Conservation (phyloP, 2,113 vertebrate genomes). For the Gallinago paraguaiae region DNA sequence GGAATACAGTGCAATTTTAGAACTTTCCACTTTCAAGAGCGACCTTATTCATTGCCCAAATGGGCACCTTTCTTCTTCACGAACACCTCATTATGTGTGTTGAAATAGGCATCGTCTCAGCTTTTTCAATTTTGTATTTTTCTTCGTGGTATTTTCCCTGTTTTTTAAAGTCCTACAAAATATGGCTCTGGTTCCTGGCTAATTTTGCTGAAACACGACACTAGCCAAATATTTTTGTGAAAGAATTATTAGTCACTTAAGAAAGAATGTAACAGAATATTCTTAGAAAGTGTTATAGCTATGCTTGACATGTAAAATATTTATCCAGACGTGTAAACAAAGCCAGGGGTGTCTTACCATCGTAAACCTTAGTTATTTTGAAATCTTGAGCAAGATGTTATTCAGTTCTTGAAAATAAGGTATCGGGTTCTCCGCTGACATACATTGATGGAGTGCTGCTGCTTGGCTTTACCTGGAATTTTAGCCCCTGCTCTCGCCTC, state of each 20-base stretch:
- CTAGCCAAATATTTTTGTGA: conserved; percentile 18
- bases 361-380: not conserved
- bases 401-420: conserved; percentile 24
- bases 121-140: not conserved
- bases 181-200: not conserved
- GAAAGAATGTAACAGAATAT: conserved; percentile 1
- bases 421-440: not conserved
- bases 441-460: not conserved
- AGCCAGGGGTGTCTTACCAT: not conserved
- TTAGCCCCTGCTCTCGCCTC: not conserved
- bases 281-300: conserved; percentile 56
- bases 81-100: not conserved
- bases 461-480: not conserved
- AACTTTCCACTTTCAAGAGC: not conserved
- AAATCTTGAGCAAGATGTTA: not conserved
- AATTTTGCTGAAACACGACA: not conserved
- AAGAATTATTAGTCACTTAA: not conserved
- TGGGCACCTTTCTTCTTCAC: not conserved
- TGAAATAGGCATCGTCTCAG: not conserved
- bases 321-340: conserved; percentile 26
- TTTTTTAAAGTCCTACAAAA: not conserved
- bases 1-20: not conserved
- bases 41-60: not conserved
- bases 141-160: not conserved
- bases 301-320: not conserved